Evolutionary conservation across 2,797 vertebrate genomes (phyloP), one percentile per base, ranked within the genome.

Genomic region (Halcyon smyrnensis): DNA sequence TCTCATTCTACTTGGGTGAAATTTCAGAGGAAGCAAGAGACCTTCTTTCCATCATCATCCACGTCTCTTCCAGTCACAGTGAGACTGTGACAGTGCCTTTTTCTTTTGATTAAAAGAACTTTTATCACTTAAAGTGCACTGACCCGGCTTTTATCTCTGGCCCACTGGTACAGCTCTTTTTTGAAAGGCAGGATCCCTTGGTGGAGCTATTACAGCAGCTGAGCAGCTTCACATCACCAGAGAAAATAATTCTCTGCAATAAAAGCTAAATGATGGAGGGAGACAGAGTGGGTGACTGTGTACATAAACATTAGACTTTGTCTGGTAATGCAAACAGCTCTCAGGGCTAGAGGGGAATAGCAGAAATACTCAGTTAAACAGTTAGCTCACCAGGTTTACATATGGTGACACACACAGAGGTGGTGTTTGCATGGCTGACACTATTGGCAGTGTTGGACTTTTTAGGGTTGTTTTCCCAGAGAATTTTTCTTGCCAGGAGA

Each of bases 291-390:
- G 75, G 76, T 91, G 82, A 91, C 65, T 75, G 50, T 53, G 39
- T 84, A 77, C 34, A 45, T 37, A 93, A 95, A 93, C 56, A 77
- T 57, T 21, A 84, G 45, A 43, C 82, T 90, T 91, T 73, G 37
- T 39, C 37, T 39, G 85, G 53, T 92, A 76, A 84, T 23, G 48
- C 73, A 70, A 90, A 84, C 88, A 68, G 62, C 57, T 89, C 60
- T 90, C 41, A 57, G 81, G 48, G 71, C n/a, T 53, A 90, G 77
- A 83, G 12, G 39, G 53, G 57, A 90, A 68, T 9, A 83, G 88
- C 68, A 94, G 81, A 84, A 97, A 89, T 77, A 83, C 24, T 77
- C 67, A 74, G 56, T 77, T 86, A 84, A 95, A 78, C 43, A 63
- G 84, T 81, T 75, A 85, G 46, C 62, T 93, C 73, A 24, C 65